Base-by-base conservation (phyloP, 2,113 vertebrate species). In the Brachirus orientalis region DNA sequence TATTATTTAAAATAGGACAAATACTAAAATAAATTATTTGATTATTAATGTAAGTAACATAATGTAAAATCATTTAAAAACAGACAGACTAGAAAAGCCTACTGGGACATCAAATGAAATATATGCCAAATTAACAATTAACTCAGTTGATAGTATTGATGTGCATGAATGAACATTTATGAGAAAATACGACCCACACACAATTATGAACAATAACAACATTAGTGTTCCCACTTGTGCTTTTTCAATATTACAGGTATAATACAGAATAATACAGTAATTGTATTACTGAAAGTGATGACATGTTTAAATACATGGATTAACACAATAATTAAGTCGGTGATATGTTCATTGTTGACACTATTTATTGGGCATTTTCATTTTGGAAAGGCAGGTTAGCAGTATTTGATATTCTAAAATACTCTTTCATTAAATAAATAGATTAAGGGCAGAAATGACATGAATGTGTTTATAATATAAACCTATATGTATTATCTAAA, bases 131-230 rank as follows among this genome's bases (percentile, higher is more conserved):
- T 79, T 41, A 61, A n/a, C n/a, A n/a, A 60, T 5, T 44, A 50
- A 61, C 40, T 16, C 54, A 11, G 8, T n/a, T 47, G 37, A 69
- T 65, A 59, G 69, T 64, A 18, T 40, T 12, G 53, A 38, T 18
- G n/a, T 36, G 17, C 46, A 69, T 65, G 6, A 52, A 38, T 64
- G 1, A 64, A 17, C 9, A 17, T 45, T 50, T 41, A 20, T 41
- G 45, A 33, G 52, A 53, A 58, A 76, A 69, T 53, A 40, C n/a
- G 8, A 62, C 19, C 28, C 55, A 63, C 17, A 12, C 2, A 44
- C n/a, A 57, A 47, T 63, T 40, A 68, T 35, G 13, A 45, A 18
- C 20, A 57, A 50, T 66, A 35, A 73, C 3, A 54, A 10, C 50
- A 58, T 20, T 8, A 50, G 44, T 8, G 52, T 33, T 10, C 20